These are phyloP conservation scores for Cryptoblepharus egeriae DNA, from an alignment of 2,797 vertebrate species.

Conservation along the genomic window DNA sequence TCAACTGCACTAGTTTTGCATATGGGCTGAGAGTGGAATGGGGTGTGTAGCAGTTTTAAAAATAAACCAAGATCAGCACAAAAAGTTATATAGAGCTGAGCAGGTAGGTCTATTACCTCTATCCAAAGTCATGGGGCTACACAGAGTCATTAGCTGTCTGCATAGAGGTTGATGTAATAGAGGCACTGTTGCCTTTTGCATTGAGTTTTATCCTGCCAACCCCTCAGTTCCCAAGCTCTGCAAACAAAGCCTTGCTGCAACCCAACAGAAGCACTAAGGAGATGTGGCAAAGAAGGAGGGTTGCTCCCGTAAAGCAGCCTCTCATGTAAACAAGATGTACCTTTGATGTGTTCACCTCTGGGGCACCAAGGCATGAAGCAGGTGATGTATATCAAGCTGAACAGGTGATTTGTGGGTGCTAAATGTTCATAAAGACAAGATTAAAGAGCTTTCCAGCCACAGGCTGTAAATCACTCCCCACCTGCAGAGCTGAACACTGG, in stretches of 20 bases:
- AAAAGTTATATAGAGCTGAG: background rate
- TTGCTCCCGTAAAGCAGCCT: constrained; percentile 52
- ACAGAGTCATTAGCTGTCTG: background rate
- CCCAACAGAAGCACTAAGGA: background rate
- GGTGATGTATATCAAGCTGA: constrained; percentile 57
- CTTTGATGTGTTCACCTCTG: constrained; percentile 58
- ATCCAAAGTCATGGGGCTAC: background rate
- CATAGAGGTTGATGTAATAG: background rate
- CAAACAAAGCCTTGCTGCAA: background rate
- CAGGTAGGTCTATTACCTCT: background rate
- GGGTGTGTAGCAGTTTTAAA: background rate
- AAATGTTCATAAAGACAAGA: constrained; percentile 73
- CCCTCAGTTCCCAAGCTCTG: background rate
- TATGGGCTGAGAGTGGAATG: background rate
- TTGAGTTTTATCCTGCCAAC: background rate
- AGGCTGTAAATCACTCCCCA: constrained; percentile 66
- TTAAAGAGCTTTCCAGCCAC: constrained; percentile 65
- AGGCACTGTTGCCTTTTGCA: background rate
- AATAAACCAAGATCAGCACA: background rate
- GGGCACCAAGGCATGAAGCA: constrained; percentile 64
- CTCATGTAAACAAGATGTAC: constrained; percentile 68
- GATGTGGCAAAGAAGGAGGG: constrained; percentile 28
- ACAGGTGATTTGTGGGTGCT: constrained; percentile 68
- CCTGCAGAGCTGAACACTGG: constrained; percentile 49
- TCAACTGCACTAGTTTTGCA: background rate